Evolutionary conservation across 1,140 invertebrate genomes (phyloP), one percentile per base, ranked within the genome.

Genomic region (Orius laevigatus): DNA sequence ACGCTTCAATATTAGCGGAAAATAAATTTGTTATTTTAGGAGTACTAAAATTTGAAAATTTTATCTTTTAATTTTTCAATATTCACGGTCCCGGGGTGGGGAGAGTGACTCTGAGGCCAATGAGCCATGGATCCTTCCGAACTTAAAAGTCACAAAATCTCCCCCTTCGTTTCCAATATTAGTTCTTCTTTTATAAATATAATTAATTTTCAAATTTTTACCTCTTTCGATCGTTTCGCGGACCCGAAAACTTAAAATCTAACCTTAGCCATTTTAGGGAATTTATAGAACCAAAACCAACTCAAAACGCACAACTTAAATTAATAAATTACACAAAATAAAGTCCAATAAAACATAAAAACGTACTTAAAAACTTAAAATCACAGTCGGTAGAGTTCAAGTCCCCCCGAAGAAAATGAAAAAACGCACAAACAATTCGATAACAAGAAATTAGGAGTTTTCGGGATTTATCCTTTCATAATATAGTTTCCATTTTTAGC

Each of bases 401-500:
- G n/a, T 34, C 44, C 32, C 44, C 32, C 25, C 44, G 14, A 35
- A 46, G 15, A 33, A 31, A 14, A 46, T 34, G 20, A 15, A 46
- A 20, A 46, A 46, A 46, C 44, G 31, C 16, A 46, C 44, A 34
- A 45, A 46, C 44, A 46, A 46, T 46, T 46, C 44, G 44, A 46
- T 46, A 46, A 46, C 44, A 46, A 31, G 35, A 46, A 33, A 46
- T 34, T 34, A 34, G 44, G 44, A 46, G 35, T 46, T 31, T 31
- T 33, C 14, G 35, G 44, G 44, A 34, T 20, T 34, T 46, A 46
- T 46, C 44, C 44, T 46, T 46, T 34, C 42, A 34, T 34, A 46
- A 33, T 33, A 33, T 33, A 34, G 25, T 46, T 46, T 12, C 32
- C 6, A 12, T 46, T n/a, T 46, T 14, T 46, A 34, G 15, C 44